phyloP scores from a whole-genome alignment of 2,113 vertebrate species.

The Etia nguti region DNA sequence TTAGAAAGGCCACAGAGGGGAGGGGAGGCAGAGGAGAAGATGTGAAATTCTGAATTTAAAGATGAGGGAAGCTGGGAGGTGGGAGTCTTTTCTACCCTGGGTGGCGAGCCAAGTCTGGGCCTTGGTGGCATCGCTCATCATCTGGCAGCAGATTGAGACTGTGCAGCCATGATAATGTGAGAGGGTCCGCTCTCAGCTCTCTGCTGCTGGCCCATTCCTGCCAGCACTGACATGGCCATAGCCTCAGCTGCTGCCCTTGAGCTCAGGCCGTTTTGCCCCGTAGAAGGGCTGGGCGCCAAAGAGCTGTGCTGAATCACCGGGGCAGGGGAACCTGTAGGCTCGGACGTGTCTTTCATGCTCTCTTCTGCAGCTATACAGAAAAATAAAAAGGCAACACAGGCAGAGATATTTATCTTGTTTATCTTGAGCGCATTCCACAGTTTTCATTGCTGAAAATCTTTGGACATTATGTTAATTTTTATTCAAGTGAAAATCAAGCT shows the following conservation, averaged over 20 bases:
- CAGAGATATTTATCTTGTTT: background rate
- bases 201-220: constrained; percentile 92
- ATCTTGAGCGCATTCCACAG: background rate
- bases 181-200: constrained; percentile 77
- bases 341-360: constrained; percentile 86
- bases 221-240: constrained; percentile 92
- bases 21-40: background rate
- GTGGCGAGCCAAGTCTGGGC: constrained; percentile 54
- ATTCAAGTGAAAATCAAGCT: background rate
- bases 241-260: constrained; percentile 90
- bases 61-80: background rate
- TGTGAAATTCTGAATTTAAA: constrained; percentile 8
- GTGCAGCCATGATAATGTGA: constrained; percentile 84
- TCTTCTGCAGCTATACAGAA: constrained; percentile 76
- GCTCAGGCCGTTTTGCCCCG: constrained; percentile 81
- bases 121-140: constrained; percentile 77
- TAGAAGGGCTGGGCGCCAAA: constrained; percentile 70
- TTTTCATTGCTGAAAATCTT: background rate
- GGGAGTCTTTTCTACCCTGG: constrained; percentile 35
- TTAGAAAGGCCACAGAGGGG: constrained; percentile 26
- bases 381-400: background rate
- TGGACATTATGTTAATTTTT: background rate
- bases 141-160: constrained; percentile 93
- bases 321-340: constrained; percentile 86
- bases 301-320: constrained; percentile 94